Percentiles rank a stretch among this genome's conserved stretches.
Evolutionary conservation across 2,113 vertebrate genomes (phyloP).

Genomic region (Nannobrachium achirus): DNA sequence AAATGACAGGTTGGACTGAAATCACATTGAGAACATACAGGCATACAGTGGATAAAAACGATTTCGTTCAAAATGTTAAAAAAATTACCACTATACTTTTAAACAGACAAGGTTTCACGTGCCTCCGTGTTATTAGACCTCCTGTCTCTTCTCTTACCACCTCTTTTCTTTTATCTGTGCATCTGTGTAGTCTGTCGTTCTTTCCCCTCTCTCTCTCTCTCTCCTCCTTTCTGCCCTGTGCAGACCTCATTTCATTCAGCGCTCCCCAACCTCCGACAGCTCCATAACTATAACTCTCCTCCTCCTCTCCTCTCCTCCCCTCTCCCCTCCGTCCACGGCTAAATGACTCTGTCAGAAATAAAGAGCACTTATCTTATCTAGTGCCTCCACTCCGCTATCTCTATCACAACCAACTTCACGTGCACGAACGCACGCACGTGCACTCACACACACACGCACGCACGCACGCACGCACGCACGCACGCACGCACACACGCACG

Average conservation of each 20-base stretch:
- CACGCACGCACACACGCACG: constrained; percentile 12
- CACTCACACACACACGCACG: constrained; percentile 24
- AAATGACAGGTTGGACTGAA: no score
- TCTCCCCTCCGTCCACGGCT: constrained; percentile 71
- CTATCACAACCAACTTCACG: constrained; percentile 19
- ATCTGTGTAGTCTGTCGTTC: not conserved
- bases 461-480: constrained; percentile 13
- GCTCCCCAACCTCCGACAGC: constrained; percentile 67
- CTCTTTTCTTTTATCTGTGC: not conserved
- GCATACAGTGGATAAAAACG: no score
- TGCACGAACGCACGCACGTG: constrained; percentile 5
- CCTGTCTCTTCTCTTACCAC: constrained; percentile 59
- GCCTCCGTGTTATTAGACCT: no score
- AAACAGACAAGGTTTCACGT: no score
- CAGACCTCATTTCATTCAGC: constrained; percentile 72
- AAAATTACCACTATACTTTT: no score
- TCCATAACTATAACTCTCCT: constrained; percentile 77
- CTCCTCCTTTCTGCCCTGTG: constrained; percentile 31
- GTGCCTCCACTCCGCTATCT: constrained; percentile 70
- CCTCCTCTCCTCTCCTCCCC: constrained; percentile 61
- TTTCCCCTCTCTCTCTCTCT: not conserved
- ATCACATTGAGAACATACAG: no score
- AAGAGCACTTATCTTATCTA: constrained; percentile 80
- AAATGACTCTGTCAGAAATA: constrained; percentile 81
- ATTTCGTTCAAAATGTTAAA: no score